Evolutionary conservation across 2,888 invertebrate species (phyloP), one percentile per base, ranked within the genome.

Genomic region (Hydraecia micacea): DNA sequence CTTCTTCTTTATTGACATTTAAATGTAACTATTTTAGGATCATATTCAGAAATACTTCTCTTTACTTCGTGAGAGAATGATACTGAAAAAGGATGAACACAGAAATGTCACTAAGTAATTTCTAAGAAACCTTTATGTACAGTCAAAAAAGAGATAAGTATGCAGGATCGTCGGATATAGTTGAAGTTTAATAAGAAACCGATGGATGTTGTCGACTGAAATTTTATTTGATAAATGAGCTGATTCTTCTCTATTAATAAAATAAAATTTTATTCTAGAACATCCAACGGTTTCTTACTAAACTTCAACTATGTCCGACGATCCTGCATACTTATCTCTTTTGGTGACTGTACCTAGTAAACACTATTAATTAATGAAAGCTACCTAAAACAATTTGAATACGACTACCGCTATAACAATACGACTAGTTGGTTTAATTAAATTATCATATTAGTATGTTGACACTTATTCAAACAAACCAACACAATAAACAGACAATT

Each of bases 401-500:
- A 55, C n/a, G 55, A 55, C 4, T 55, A 11, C 55, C 11, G 25
- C 9, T 4, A 4, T 1, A 55, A 11, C 11, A 55, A 70, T 52
- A 32, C n/a, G 15, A 21, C 42, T 18, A 32, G 52, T 63, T 18
- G 21, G 8, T 66, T 42, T 58, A 80, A 79, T 52, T 66, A 0
- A 67, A 74, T 74, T 42, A 66, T 18, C n/a, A 32, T 42, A 66
- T 55, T n/a, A 21, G 18, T 21, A 4, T 28, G 11, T 11, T 78
- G 15, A 62, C 13, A 71, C 18, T 28, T 36, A 66, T 67, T 60
- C 4, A 67, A 52, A 80, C 55, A 71, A 42, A 66, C 67, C 42
- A 69, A 21, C 8, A 58, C 7, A 75, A 65, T 75, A 49, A 65
- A 75, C 65, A 70, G 8, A 58, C 39, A 69, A 42, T 80, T n/a